A percentile compares a stretch with the other conserved stretches of the same genome.
Conservation (phyloP, 2,888 invertebrate species). For the Rhogogaster chlorosoma region DNA sequence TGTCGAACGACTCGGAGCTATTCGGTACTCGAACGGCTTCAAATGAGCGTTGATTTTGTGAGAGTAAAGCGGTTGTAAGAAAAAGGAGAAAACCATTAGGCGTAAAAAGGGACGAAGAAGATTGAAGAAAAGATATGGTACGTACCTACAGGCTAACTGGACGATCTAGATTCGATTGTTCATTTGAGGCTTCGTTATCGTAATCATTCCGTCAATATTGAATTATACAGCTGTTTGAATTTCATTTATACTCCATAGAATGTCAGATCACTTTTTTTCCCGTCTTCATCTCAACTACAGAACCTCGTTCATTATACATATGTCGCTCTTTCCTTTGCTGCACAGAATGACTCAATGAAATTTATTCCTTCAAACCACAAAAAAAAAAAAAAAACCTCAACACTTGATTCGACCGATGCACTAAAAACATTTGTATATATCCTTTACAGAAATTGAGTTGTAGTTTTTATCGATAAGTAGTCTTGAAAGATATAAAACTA, state of each 20-base stretch:
- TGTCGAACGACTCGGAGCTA: neutral
- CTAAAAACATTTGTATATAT: neutral
- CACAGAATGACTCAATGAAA: neutral
- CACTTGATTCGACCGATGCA: neutral
- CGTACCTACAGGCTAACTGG: neutral
- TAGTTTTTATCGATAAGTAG: neutral
- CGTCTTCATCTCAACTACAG: neutral
- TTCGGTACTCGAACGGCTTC: neutral
- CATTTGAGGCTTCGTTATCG: neutral
- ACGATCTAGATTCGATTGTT: neutral
- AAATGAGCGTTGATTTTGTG: neutral
- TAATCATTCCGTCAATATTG: neutral
- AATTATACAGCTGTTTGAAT: neutral
- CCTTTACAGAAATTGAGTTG: neutral
- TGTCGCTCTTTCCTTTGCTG: neutral
- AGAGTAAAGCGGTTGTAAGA: neutral
- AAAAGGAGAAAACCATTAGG: neutral
- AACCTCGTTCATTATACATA: neutral
- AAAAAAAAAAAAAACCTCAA: neutral
- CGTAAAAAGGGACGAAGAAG: slow-evolving; percentile 26
- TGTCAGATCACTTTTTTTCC: neutral
- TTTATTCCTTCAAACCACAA: neutral
- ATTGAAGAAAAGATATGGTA: neutral
- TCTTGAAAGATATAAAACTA: neutral
- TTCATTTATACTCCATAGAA: neutral